These are phyloP conservation scores for Conger conger DNA, from an alignment of 2,113 vertebrate genomes.

Conservation along the genomic window DNA sequence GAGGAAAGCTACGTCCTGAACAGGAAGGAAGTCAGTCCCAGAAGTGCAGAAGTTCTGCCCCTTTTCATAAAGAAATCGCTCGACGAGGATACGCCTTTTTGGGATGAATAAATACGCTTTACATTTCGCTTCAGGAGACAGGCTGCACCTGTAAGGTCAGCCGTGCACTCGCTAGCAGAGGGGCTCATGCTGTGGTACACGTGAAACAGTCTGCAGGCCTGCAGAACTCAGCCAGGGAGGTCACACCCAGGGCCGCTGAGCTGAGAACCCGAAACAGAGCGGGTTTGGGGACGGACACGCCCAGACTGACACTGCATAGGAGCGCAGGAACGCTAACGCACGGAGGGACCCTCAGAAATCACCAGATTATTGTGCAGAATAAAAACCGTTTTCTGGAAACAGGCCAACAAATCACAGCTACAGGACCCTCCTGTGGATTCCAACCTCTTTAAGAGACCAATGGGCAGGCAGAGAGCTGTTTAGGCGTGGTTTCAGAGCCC, in stretches of 20 bases:
- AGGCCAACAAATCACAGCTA: neutral
- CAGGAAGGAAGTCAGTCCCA: conserved; percentile 40
- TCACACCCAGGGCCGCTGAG: too few species aligned
- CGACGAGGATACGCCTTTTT: conserved; percentile 23
- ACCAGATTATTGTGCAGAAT: neutral
- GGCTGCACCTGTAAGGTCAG: neutral
- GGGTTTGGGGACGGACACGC: too few species aligned
- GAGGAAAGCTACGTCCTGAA: conserved; percentile 60
- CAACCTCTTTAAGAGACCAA: neutral
- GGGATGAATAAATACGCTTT: neutral
- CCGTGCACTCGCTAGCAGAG: too few species aligned
- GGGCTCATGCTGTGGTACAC: neutral
- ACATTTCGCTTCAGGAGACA: neutral
- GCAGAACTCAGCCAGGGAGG: too few species aligned
- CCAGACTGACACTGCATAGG: too few species aligned
- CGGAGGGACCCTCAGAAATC: too few species aligned
- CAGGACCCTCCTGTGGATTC: neutral
- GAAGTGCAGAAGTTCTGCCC: conserved; percentile 49
- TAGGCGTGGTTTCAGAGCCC: neutral
- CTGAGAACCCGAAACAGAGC: too few species aligned
- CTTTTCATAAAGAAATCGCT: conserved; percentile 12
- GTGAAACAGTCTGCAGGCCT: conserved; percentile 7
- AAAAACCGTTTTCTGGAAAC: conserved; percentile 11
- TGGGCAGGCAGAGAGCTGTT: neutral
- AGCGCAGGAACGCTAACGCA: conserved; percentile 9